Conservation (phyloP, 2,888 invertebrate species). For the Zelleria hepariella region DNA sequence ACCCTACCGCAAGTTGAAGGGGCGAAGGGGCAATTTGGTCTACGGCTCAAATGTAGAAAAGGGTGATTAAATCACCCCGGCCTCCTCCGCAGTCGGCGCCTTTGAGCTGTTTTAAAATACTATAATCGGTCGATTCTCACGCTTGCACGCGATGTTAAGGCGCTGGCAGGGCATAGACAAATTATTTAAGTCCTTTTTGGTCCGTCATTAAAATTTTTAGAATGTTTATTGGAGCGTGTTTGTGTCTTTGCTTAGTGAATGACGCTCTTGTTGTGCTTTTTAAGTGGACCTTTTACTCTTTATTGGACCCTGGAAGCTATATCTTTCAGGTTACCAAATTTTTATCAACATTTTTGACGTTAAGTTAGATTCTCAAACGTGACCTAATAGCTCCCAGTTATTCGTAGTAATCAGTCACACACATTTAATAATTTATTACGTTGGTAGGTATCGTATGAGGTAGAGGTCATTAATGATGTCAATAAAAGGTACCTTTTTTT, state of each 20-base stretch:
- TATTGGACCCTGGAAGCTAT: too few relatives aligned
- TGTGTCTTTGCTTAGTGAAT: background rate
- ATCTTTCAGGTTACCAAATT: too few relatives aligned
- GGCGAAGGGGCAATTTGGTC: background rate
- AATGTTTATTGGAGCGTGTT: background rate
- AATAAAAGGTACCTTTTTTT: too few relatives aligned
- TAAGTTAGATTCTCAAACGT: too few relatives aligned
- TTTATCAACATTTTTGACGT: too few relatives aligned
- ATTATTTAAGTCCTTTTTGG: background rate
- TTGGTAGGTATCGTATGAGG: too few relatives aligned
- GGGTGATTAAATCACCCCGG: background rate
- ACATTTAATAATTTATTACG: too few relatives aligned
- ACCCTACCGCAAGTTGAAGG: background rate
- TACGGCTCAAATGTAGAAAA: background rate
- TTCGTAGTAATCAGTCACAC: too few relatives aligned
- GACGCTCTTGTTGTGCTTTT: background rate
- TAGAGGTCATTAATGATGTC: too few relatives aligned
- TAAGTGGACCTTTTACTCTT: too few relatives aligned
- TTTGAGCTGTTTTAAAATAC: constrained; percentile 6
- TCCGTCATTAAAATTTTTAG: background rate
- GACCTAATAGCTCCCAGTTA: too few relatives aligned
- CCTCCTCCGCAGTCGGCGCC: constrained; percentile 1
- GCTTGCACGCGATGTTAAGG: constrained; percentile 6
- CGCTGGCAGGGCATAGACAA: background rate
- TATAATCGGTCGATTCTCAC: constrained; percentile 4